Conservation (phyloP, 1,140 invertebrate genomes). For the Carcinoscorpius rotundicauda region DNA sequence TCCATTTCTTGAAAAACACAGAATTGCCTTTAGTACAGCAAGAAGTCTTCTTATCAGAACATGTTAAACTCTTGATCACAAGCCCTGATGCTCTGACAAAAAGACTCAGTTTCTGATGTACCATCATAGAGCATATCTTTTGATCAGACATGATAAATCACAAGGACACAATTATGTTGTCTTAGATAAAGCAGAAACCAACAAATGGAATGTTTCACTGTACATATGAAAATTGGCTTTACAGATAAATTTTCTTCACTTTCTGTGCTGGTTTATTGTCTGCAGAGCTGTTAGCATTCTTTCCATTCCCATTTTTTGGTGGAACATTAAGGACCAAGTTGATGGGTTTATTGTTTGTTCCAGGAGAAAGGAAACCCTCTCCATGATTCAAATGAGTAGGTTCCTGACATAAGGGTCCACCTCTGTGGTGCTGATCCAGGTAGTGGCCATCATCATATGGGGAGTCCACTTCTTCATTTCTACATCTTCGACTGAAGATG, state of each 20-base stretch:
- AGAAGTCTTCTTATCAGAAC: no score
- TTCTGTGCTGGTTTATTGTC: slow-evolving; percentile 29
- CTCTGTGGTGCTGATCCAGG: slow-evolving; percentile 21
- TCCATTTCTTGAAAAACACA: no score
- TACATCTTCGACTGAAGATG: slow-evolving; percentile 65
- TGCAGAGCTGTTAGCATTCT: slow-evolving; percentile 29
- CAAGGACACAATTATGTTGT: no score
- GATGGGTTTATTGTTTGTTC: slow-evolving; percentile 52
- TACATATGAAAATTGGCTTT: not conserved
- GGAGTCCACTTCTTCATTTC: slow-evolving; percentile 49
- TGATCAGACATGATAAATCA: no score
- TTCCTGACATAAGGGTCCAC: slow-evolving; percentile 8
- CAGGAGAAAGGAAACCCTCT: slow-evolving; percentile 34
- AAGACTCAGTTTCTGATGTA: no score
- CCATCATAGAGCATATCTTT: no score
- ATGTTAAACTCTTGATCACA: no score
- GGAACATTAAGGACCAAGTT: slow-evolving; percentile 58
- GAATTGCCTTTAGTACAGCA: no score
- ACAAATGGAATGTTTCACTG: no score
- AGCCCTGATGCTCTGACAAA: no score
- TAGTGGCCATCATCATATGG: slow-evolving; percentile 26
- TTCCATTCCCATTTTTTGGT: slow-evolving; percentile 41
- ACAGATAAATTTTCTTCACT: slow-evolving; percentile 31
- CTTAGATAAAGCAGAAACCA: no score
- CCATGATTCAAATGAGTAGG: slow-evolving; percentile 41